These are phyloP conservation scores for Vanacampus margaritifer DNA, from an alignment of 2,113 vertebrate species.

Conservation along the genomic window DNA sequence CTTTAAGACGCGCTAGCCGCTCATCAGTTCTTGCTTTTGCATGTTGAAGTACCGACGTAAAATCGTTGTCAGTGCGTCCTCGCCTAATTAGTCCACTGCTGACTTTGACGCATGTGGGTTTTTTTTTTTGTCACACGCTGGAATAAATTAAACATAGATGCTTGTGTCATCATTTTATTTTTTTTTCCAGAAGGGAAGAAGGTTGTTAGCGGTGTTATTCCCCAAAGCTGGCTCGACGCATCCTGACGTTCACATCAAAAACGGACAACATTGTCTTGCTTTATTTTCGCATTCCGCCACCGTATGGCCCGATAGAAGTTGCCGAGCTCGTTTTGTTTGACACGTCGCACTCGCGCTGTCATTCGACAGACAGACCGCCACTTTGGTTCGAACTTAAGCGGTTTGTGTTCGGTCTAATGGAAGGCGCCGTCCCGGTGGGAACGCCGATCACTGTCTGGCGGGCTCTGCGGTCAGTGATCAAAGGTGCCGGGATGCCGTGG, in stretches of 20 bases:
- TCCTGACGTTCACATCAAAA: constrained; percentile 18
- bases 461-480: constrained; percentile 35
- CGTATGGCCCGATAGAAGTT: constrained; percentile 9
- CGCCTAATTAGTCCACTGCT: constrained; percentile 86
- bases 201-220: constrained; percentile 15
- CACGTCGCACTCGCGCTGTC: constrained; percentile 11
- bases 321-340: constrained; percentile 22
- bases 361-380: background rate
- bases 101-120: constrained; percentile 89
- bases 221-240: constrained; percentile 9
- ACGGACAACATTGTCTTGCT: constrained; percentile 13
- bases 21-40: constrained; percentile 71
- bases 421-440: constrained; percentile 32
- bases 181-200: constrained; percentile 5
- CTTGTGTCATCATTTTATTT: constrained; percentile 80
- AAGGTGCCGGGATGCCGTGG: constrained; percentile 22
- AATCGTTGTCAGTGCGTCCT: constrained; percentile 85
- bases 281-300: constrained; percentile 19
- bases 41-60: constrained; percentile 83
- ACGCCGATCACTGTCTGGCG: constrained; percentile 37
- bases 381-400: constrained; percentile 17
- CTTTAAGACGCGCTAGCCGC: constrained; percentile 7
- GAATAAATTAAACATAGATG: constrained; percentile 59
- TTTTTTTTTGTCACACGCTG: constrained; percentile 74
- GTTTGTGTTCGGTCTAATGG: constrained; percentile 32